Evolutionary conservation across 2,888 invertebrate genomes (phyloP).

Genomic region (Zele albiditarsus): DNA sequence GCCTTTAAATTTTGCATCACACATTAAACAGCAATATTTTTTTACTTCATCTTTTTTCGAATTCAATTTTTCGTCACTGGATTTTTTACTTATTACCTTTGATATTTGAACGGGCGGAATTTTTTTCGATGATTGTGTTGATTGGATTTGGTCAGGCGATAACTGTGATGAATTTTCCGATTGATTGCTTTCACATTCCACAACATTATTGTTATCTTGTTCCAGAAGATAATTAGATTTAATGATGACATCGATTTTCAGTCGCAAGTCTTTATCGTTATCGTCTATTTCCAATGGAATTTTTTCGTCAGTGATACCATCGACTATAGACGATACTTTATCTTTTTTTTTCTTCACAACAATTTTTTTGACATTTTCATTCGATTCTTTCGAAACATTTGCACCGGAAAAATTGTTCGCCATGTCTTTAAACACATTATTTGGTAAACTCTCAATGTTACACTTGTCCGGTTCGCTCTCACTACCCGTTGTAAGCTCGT

Average conservation of each 20-base stretch:
- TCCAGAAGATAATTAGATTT: slow-evolving; percentile 62
- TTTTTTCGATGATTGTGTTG: slow-evolving; percentile 11
- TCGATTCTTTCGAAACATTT: not conserved
- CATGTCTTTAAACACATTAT: slow-evolving; percentile 47
- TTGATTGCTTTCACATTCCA: slow-evolving; percentile 45
- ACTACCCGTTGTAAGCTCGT: not conserved
- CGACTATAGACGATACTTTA: not conserved
- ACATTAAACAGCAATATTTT: slow-evolving; percentile 65
- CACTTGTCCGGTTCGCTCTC: slow-evolving; percentile 38
- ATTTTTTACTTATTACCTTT: slow-evolving; percentile 21
- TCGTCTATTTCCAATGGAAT: slow-evolving; percentile 20
- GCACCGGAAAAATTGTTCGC: slow-evolving; percentile 52
- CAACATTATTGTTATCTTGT: slow-evolving; percentile 64
- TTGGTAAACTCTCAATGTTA: slow-evolving; percentile 31
- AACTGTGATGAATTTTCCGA: slow-evolving; percentile 30
- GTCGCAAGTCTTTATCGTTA: slow-evolving; percentile 53
- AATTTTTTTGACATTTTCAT: slow-evolving; percentile 5
- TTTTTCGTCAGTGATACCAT: not conserved
- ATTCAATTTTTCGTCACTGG: not conserved
- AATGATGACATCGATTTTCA: slow-evolving; percentile 63
- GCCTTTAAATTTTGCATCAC: slow-evolving; percentile 68
- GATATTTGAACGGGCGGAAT: slow-evolving; percentile 1
- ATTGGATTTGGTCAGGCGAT: slow-evolving; percentile 29
- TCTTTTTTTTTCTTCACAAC: slow-evolving; percentile 32
- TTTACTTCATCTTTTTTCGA: slow-evolving; percentile 49